Evolutionary conservation across 1,140 invertebrate genomes (phyloP).

Genomic region (Brachionus rubens): DNA sequence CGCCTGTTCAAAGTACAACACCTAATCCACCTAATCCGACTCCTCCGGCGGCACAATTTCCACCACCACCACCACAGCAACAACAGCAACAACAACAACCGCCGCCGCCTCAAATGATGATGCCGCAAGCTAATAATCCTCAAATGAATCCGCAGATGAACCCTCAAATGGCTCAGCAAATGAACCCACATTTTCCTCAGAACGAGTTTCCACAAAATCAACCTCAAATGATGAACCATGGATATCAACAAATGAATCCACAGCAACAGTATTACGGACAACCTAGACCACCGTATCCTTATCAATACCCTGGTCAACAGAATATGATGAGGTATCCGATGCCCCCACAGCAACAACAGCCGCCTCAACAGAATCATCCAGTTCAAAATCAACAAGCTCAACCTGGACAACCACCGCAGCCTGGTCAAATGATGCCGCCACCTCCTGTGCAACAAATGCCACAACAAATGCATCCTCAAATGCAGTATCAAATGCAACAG

Average conservation of each 20-base stretch:
- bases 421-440: conserved; percentile 66
- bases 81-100: conserved; percentile 49
- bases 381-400: too few species aligned
- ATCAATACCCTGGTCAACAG: conserved; percentile 49
- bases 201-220: background rate
- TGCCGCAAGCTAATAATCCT: background rate
- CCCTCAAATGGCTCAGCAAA: too few species aligned
- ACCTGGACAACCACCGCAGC: too few species aligned
- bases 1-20: background rate
- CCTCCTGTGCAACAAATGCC: conserved; percentile 70
- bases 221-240: background rate
- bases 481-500: conserved; percentile 40
- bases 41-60: background rate
- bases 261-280: conserved; percentile 56
- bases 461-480: conserved; percentile 48
- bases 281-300: conserved; percentile 54
- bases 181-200: background rate
- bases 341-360: conserved; percentile 51
- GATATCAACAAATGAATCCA: conserved; percentile 36
- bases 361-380: conserved; percentile 49
- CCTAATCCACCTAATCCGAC: background rate
- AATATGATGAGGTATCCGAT: conserved; percentile 48
- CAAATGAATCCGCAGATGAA: background rate
- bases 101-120: conserved; percentile 48
- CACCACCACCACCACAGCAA: conserved; percentile 46